These are phyloP conservation scores for Poecilia latipinna DNA, from an alignment of 2,113 vertebrate species.

Conservation along the genomic window DNA sequence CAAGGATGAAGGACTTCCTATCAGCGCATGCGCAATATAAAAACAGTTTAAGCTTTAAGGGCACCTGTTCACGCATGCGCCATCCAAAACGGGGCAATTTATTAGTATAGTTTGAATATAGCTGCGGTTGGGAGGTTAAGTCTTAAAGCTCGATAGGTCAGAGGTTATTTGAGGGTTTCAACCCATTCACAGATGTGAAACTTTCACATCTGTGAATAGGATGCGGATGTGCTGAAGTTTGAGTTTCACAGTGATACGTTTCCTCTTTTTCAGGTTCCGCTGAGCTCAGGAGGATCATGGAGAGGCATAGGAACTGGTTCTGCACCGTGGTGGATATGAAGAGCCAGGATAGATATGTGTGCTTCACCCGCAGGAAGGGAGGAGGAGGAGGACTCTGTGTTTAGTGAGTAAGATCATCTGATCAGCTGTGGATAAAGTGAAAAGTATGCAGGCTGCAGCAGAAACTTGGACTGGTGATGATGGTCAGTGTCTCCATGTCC, in stretches of 20 bases:
- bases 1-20: background rate
- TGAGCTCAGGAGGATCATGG: conserved; percentile 1
- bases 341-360: conserved; percentile 58
- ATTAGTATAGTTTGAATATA: background rate
- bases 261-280: background rate
- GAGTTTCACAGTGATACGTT: too few species aligned
- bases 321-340: conserved; percentile 62
- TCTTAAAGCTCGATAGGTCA: too few species aligned
- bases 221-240: too few species aligned
- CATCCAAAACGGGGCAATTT: background rate
- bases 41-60: background rate
- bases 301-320: background rate
- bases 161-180: too few species aligned
- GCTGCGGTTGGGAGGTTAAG: too few species aligned
- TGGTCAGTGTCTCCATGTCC: background rate
- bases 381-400: conserved; percentile 43
- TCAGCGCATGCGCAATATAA: background rate
- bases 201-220: too few species aligned
- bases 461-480: background rate
- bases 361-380: conserved; percentile 48
- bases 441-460: too few species aligned
- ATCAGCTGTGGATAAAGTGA: too few species aligned
- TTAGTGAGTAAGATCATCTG: conserved; percentile 59
- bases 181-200: too few species aligned
- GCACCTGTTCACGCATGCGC: too few species aligned